Percentiles rank a stretch among this genome's conserved stretches.
These are phyloP conservation scores for Holothuria glaberrima DNA, from an alignment of 35 echinoderm and acorn worm genomes.

Conservation along the genomic window DNA sequence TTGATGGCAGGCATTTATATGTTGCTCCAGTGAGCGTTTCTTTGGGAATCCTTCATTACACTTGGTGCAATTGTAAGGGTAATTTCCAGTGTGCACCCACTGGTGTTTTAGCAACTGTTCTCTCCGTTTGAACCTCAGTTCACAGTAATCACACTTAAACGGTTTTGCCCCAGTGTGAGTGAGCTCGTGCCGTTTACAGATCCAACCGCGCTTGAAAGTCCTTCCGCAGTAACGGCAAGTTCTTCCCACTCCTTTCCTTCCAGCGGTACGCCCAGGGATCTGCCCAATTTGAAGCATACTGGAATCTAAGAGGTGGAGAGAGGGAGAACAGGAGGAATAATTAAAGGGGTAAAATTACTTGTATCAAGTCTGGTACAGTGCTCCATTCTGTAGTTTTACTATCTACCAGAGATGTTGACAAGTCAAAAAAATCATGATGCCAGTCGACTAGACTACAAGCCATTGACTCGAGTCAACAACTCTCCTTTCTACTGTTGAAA, in stretches of 20 bases:
- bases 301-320: conserved; percentile 9
- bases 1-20: not conserved
- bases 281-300: conserved; percentile 11
- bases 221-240: conserved; percentile 26
- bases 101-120: conserved; percentile 29
- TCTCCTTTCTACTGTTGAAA: too few relatives aligned
- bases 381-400: too few relatives aligned
- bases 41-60: not conserved
- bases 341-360: not conserved
- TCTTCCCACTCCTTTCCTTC: conserved; percentile 3
- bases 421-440: too few relatives aligned
- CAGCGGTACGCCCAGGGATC: not conserved
- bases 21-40: not conserved
- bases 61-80: not conserved
- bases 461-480: too few relatives aligned
- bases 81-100: conserved; percentile 16
- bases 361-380: too few relatives aligned
- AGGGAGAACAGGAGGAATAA: conserved; percentile 30
- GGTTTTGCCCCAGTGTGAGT: conserved; percentile 53
- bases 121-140: not conserved
- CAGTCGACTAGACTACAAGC: too few relatives aligned
- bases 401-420: too few relatives aligned
- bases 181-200: conserved; percentile 38
- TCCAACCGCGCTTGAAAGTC: conserved; percentile 33
- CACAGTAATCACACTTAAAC: conserved; percentile 52